Base-by-base conservation (phyloP, 2,113 vertebrate species). In the Pholis gunnellus region DNA sequence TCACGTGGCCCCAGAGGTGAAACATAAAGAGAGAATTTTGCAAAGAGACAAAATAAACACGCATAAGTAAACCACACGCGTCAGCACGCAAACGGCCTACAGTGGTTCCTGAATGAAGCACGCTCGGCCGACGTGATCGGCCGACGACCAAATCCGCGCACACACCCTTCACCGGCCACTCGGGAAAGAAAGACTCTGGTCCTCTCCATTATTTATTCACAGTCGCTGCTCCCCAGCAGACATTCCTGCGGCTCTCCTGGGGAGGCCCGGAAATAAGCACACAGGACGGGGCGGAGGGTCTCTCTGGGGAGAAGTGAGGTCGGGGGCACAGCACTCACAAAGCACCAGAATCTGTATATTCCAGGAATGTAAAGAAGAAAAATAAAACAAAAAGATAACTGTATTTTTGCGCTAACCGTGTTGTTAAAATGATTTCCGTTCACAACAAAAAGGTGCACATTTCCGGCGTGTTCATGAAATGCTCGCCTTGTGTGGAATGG, bases 141-240 rank as follows among this genome's bases (percentile, higher is more conserved):
- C 91, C 80, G 40, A 72, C 78, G 60, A 79, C 88, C 78, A 74
- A 78, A 79, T 40, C 9, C 13, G 46, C 17, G 17, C 54, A 63
- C 85, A 88, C 94, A 87, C 92, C 92, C 93, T 82, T 70, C 68
- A 48, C 56, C 14, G 83, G 87, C 80, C 87, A 83, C 89, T 92
- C 93, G 92, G 91, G 94, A 94, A 95, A 94, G 88, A 82, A 90
- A 94, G 94, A 88, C 94, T 93, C 92, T 91, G 88, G 79, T 93
- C 82, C 81, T 89, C 85, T 82, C 88, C 85, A 90, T 92, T 94
- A 94, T 94, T 94, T 95, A 94, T 94, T 93, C 92, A 90, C 86
- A 89, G 82, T 85, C 52, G 27, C 69, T 61, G 80, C 82, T 89
- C 85, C 72, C 69, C 76, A 57, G 66, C 85, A 84, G 88, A 87